Percentiles rank a stretch among this genome's conserved stretches.
Evolutionary conservation across 1,140 invertebrate genomes (phyloP).

Genomic region (Solenopsis invicta): DNA sequence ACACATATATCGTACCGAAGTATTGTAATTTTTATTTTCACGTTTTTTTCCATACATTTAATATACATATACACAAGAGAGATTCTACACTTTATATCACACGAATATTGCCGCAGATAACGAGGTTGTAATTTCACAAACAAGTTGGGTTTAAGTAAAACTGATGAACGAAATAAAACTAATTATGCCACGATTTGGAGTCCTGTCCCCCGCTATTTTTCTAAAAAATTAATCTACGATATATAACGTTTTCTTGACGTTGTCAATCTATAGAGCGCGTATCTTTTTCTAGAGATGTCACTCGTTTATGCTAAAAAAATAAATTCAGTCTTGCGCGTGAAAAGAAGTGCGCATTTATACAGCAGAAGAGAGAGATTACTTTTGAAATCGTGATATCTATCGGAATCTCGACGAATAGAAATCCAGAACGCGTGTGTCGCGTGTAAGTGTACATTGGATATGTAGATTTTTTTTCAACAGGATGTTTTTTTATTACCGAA

Average conservation of each 20-base stretch:
- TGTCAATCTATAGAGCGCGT: neutral
- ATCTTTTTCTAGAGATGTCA: neutral
- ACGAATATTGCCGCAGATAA: constrained; percentile 67
- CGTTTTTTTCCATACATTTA: constrained; percentile 73
- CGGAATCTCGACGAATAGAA: constrained; percentile 17
- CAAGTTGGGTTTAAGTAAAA: constrained; percentile 52
- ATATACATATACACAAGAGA: constrained; percentile 75
- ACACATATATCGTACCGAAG: constrained; percentile 51
- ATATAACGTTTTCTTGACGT: neutral
- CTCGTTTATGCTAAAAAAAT: neutral
- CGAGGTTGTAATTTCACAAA: constrained; percentile 72
- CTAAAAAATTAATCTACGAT: constrained; percentile 51
- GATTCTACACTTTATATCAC: constrained; percentile 68
- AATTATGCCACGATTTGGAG: constrained; percentile 43
- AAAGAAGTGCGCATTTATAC: constrained; percentile 6
- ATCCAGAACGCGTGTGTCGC: constrained; percentile 8
- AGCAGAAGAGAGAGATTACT: constrained; percentile 19
- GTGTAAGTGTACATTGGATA: constrained; percentile 42
- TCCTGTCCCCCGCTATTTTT: constrained; percentile 46
- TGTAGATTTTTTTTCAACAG: constrained; percentile 54
- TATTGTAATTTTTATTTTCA: constrained; percentile 75
- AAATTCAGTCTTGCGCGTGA: constrained; percentile 55
- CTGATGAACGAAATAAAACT: constrained; percentile 67
- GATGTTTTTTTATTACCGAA: too few species aligned
- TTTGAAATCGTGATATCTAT: neutral